Evolutionary conservation across 2,113 vertebrate genomes (phyloP).

Genomic region (Larimichthys crocea): DNA sequence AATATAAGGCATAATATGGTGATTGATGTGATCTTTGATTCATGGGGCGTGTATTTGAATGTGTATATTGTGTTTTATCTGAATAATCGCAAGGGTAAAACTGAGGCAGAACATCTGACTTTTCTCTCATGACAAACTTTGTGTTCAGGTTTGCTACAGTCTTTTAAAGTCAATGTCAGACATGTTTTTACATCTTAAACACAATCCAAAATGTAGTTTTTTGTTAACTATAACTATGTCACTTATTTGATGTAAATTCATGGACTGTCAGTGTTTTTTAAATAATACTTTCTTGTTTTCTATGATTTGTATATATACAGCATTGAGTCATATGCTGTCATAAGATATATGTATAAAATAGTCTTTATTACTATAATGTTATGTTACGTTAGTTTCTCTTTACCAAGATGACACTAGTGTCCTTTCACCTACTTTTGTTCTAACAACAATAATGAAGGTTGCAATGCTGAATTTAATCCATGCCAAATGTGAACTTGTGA

Average conservation of each 20-base stretch:
- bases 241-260: no score
- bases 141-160: neutral
- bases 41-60: neutral
- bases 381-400: no score
- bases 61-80: neutral
- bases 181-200: neutral
- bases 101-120: neutral
- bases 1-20: no score
- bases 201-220: neutral
- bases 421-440: neutral
- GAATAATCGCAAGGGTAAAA: conserved; percentile 10
- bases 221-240: no score
- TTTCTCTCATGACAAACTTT: neutral
- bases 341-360: neutral
- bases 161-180: neutral
- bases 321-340: neutral
- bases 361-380: no score
- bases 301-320: neutral
- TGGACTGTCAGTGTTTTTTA: neutral
- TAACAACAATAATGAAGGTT: neutral
- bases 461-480: neutral
- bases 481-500: no score
- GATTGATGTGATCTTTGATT: neutral
- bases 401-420: no score
- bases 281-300: neutral